Evolutionary conservation across 2,888 invertebrate species (phyloP).

Genomic region (Amphipoea lucens): DNA sequence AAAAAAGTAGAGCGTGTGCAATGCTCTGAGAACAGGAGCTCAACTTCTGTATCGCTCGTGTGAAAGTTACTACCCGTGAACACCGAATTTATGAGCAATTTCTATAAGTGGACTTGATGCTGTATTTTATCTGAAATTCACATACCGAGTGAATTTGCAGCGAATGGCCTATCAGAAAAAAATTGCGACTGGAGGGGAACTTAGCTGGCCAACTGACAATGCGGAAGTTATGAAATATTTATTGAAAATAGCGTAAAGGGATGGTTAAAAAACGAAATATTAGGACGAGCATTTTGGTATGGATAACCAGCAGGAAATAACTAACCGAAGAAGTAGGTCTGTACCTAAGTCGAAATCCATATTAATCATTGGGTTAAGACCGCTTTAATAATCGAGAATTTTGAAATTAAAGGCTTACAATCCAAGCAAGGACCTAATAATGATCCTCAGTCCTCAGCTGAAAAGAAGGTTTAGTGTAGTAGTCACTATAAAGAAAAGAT

Average conservation of each 20-base stretch:
- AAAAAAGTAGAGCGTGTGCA: conserved; percentile 60
- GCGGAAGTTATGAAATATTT: conserved; percentile 3
- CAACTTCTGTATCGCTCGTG: conserved; percentile 53
- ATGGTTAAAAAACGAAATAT: background rate
- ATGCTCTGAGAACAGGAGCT: conserved; percentile 63
- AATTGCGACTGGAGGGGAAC: conserved; percentile 15
- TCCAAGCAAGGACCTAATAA: background rate
- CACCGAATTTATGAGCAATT: conserved; percentile 54
- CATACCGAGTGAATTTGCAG: conserved; percentile 21
- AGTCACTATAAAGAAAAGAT: background rate
- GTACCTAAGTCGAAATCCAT: background rate
- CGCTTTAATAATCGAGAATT: background rate
- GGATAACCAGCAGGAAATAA: background rate
- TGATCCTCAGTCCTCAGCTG: background rate
- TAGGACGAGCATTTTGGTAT: no score
- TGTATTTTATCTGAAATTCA: conserved; percentile 45
- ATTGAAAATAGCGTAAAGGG: background rate
- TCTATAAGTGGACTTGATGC: conserved; percentile 47
- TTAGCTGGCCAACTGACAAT: background rate
- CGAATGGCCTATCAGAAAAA: conserved; percentile 11
- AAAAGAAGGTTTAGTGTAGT: background rate
- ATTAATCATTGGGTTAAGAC: background rate
- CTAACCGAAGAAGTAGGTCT: background rate
- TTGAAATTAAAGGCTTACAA: conserved; percentile 5
- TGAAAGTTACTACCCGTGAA: conserved; percentile 62